These are phyloP conservation scores for Emydoidea blandingii DNA, from an alignment of 2,797 vertebrate genomes.

Conservation along the genomic window DNA sequence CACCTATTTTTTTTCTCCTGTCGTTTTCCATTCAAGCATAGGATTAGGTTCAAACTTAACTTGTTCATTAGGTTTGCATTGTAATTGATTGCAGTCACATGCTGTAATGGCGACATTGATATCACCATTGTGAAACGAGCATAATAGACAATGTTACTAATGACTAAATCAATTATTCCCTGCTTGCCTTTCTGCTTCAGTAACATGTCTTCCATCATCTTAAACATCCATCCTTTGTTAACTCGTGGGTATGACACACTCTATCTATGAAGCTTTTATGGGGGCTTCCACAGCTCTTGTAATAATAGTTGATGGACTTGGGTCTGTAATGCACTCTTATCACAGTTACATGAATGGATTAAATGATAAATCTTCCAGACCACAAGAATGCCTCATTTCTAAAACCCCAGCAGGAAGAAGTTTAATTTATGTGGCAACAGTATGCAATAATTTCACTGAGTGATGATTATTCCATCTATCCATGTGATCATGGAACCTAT, in stretches of 20 bases:
- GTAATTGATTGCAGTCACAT: background rate
- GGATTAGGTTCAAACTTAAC: background rate
- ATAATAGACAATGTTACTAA: background rate
- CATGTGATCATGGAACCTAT: slow-evolving; percentile 52
- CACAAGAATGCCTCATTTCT: slow-evolving; percentile 13
- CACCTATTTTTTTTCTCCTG: rapidly evolving
- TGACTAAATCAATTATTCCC: slow-evolving; percentile 2
- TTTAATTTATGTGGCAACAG: slow-evolving; percentile 46
- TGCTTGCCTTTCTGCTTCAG: background rate
- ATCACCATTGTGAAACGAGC: background rate
- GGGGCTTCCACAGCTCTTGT: background rate
- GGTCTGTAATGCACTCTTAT: background rate
- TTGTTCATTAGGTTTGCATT: background rate
- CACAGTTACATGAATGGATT: background rate
- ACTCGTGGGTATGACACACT: background rate
- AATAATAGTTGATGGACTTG: background rate
- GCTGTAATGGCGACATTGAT: background rate
- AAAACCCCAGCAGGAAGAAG: slow-evolving; percentile 39
- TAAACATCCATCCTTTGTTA: slow-evolving; percentile 16
- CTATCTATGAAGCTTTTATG: background rate
- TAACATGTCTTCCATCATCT: background rate
- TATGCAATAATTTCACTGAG: background rate
- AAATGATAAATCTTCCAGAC: slow-evolving; percentile 22
- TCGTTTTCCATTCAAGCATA: background rate
- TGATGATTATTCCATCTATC: slow-evolving; percentile 69